These are phyloP conservation scores for Aplysina aerophoba DNA, from an alignment of 37 sponge, comb jelly and placozoan species.

Conservation along the genomic window DNA sequence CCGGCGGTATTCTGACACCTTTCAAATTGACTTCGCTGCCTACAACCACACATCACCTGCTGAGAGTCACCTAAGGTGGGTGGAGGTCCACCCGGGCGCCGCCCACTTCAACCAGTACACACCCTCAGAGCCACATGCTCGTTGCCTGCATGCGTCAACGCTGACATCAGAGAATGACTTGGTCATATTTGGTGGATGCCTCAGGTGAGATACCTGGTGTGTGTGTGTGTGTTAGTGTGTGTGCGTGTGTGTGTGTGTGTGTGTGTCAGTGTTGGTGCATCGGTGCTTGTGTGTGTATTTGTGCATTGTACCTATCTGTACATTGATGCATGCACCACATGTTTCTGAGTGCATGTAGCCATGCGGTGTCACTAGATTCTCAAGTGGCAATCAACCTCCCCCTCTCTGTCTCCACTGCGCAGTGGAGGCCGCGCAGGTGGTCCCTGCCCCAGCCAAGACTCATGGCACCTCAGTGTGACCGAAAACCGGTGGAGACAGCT, in stretches of 20 bases:
- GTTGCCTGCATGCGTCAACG: conserved; percentile 56
- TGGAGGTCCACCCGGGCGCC: conserved; percentile 16
- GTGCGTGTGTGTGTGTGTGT: conserved; percentile 23
- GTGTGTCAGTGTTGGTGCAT: background rate
- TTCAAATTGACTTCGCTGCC: conserved; percentile 32
- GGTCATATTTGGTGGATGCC: conserved; percentile 63
- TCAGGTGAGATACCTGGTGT: conserved; percentile 33
- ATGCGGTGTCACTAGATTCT: background rate
- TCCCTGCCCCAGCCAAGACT: conserved; percentile 68
- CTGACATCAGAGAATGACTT: conserved; percentile 24
- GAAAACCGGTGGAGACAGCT: conserved; percentile 40
- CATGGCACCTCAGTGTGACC: conserved; percentile 50
- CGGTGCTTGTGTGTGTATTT: background rate
- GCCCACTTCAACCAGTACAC: conserved; percentile 49
- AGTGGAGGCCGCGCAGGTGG: conserved; percentile 59
- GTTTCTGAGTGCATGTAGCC: no score
- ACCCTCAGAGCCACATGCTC: conserved; percentile 44
- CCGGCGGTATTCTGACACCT: conserved; percentile 58
- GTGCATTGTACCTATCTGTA: background rate
- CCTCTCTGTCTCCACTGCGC: background rate
- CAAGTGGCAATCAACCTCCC: background rate
- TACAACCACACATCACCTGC: background rate
- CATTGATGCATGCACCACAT: background rate
- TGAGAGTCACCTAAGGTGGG: conserved; percentile 27
- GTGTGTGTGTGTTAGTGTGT: conserved; percentile 23